Percentiles rank a stretch among this genome's conserved stretches.
phyloP scores from a whole-genome alignment of 1,140 invertebrate genomes.

The Diorhabda elongata region DNA sequence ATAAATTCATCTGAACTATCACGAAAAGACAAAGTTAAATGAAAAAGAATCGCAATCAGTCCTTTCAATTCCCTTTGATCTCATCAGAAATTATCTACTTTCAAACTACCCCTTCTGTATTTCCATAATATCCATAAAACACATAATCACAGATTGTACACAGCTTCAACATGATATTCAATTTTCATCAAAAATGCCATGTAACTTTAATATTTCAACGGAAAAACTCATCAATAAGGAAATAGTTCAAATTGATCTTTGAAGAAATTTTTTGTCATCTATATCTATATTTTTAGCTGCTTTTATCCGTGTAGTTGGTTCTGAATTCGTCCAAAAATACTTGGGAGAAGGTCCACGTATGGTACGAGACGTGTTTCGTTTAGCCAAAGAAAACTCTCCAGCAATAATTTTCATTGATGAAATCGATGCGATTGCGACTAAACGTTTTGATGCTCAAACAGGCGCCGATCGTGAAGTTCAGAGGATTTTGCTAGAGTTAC shows the following conservation, averaged over 20 bases:
- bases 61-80: too few species aligned
- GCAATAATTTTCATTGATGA: slow-evolving; percentile 99
- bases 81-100: too few species aligned
- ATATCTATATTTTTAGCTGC: slow-evolving; percentile 62
- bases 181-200: too few species aligned
- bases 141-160: too few species aligned
- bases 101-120: too few species aligned
- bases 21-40: too few species aligned
- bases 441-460: slow-evolving; percentile 98
- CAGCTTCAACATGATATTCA: too few species aligned
- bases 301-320: slow-evolving; percentile 97
- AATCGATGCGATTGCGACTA: slow-evolving; percentile 98
- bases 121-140: too few species aligned
- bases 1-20: too few species aligned
- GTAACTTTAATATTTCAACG: too few species aligned
- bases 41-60: too few species aligned
- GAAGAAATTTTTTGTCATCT: slow-evolving; percentile 7
- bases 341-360: slow-evolving; percentile 97
- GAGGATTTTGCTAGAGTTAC: slow-evolving; percentile 91
- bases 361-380: slow-evolving; percentile 97
- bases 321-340: slow-evolving; percentile 99
- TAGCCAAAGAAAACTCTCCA: slow-evolving; percentile 98
- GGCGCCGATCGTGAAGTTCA: slow-evolving; percentile 99
- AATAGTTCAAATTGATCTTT: background rate
- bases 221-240: too few species aligned